Evolutionary conservation across 2,888 invertebrate genomes (phyloP).

Genomic region (Sinodicranocentrus sp.): DNA sequence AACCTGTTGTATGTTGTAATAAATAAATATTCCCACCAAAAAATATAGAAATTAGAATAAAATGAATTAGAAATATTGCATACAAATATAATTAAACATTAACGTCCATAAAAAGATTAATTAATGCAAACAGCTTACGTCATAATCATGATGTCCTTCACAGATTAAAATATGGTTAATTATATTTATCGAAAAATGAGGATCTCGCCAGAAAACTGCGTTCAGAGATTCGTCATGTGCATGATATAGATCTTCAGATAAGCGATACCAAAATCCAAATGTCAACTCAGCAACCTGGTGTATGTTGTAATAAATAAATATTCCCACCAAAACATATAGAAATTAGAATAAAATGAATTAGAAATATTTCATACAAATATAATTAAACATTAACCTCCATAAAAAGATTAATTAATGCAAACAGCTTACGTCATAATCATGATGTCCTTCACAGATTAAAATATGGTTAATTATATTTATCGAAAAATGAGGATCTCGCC

Average conservation of each 20-base stretch:
- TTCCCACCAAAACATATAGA: no score
- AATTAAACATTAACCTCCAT: no score
- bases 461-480: constrained; percentile 92
- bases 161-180: constrained; percentile 94
- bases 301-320: no score
- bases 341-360: no score
- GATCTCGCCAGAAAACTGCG: constrained; percentile 85
- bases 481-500: constrained; percentile 85
- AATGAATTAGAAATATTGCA: no score
- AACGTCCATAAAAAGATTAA: no score
- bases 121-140: no score
- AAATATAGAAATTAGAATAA: no score
- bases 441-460: constrained; percentile 95
- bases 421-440: constrained; percentile 95
- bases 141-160: constrained; percentile 98
- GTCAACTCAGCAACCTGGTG: constrained; percentile 88
- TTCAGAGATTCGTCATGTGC: constrained; percentile 90
- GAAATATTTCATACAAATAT: no score
- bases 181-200: constrained; percentile 89
- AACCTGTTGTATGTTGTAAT: constrained; percentile 81
- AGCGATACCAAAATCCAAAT: constrained; percentile 93
- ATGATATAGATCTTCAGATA: constrained; percentile 96
- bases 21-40: no score
- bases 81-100: no score
- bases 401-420: no score